Evolutionary conservation across 2,797 vertebrate species (phyloP), one percentile per base, ranked within the genome.

Genomic region (Odontamblyopus lacepedii): DNA sequence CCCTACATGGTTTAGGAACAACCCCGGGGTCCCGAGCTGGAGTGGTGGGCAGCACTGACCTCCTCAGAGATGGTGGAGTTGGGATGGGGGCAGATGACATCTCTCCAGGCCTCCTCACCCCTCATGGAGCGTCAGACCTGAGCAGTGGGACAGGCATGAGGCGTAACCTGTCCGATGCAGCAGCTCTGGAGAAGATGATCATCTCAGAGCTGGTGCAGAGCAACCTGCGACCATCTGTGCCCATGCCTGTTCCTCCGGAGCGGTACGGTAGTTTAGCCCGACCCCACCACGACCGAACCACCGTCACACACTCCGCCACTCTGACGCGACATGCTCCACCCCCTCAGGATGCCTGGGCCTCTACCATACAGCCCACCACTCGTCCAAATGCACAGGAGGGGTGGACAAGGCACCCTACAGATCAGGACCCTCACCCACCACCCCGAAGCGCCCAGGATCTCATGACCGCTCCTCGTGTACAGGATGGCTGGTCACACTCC

Each of bases 161-260:
- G 13, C 92, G 94, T 13, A 97, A 97, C 88, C 92, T 97, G 73
- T 95, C 95, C 0, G 96, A 98, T 0, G 95, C 96, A 0, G 96
- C 96, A 0, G 96, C 96, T 0, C 93, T 97, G 69, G 96, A 98
- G 89, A 98, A 97, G 85, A 97, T 97, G 95, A 98, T 98, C 83
- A 98, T 98, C 87, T 97, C 96, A 0, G 96, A 98, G 94, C 90
- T 97, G 84, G 96, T 98, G 67, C 96, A 98, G 91, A 98, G 95
- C 92, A 97, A 97, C 91, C 91, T 98, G 70, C 88, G 92, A 72
- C 92, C 92, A 11, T 81, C 90, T 0, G 89, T 72, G 0, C 75
- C 89, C 27, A 90, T 91, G 88, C 90, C 91, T 0, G 87, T 91
- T n/a, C 88, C 91, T 55, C 90, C 91, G 0, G 94, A 94, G 78